phyloP scores from a whole-genome alignment of 2,888 invertebrate species.

The Cyaniris semiargus region DNA sequence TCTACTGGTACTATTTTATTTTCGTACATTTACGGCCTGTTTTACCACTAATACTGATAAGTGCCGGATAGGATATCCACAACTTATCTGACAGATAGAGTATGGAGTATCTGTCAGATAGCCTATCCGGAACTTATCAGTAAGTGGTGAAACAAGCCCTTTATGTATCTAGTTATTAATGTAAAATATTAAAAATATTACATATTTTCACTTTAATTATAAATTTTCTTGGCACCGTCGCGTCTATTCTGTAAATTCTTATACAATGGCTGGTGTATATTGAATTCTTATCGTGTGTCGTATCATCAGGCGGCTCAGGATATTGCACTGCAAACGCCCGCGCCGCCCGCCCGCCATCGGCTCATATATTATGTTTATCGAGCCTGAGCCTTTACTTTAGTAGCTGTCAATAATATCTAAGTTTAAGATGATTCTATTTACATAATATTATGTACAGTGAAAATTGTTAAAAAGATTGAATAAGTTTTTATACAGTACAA shows the following conservation, averaged over 20 bases:
- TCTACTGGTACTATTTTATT: too few species aligned
- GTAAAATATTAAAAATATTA: background rate
- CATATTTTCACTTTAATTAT: background rate
- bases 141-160: too few species aligned
- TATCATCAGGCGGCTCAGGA: slow-evolving; percentile 38
- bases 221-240: slow-evolving; percentile 1
- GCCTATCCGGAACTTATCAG: too few species aligned
- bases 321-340: slow-evolving; percentile 40
- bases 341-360: slow-evolving; percentile 6
- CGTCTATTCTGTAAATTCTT: slow-evolving; percentile 21
- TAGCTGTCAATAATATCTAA: background rate
- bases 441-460: background rate
- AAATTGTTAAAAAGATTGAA: too few species aligned
- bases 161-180: too few species aligned
- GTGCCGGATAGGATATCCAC: too few species aligned
- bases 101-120: too few species aligned
- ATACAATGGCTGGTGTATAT: slow-evolving; percentile 24
- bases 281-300: slow-evolving; percentile 29
- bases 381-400: background rate
- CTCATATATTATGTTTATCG: slow-evolving; percentile 28
- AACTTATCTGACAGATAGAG: too few species aligned
- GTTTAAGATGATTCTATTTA: background rate
- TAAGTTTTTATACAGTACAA: too few species aligned
- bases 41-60: too few species aligned
- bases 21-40: too few species aligned